Evolutionary conservation across 1,140 invertebrate species (phyloP).

Genomic region (Bombus fervidus): DNA sequence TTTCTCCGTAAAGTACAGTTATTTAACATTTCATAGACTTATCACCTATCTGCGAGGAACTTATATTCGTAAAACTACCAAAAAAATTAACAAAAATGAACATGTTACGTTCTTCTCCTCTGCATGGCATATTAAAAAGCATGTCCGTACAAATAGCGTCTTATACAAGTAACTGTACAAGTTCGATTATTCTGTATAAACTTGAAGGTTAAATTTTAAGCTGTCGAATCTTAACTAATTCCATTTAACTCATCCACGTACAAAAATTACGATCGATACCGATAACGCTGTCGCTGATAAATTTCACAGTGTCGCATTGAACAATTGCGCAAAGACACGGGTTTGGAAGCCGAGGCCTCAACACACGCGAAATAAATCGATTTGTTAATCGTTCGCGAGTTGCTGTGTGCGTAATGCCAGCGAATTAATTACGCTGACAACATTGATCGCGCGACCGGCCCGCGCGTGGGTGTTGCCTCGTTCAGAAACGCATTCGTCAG

Average conservation of each 20-base stretch:
- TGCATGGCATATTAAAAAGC: neutral
- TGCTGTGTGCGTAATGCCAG: conserved; percentile 20
- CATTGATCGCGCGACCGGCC: conserved; percentile 1
- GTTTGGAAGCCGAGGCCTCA: neutral
- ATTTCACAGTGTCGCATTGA: conserved; percentile 32
- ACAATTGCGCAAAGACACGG: conserved; percentile 8
- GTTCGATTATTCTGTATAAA: neutral
- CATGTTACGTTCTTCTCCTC: neutral
- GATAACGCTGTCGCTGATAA: neutral
- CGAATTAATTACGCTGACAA: conserved; percentile 55
- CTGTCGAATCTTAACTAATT: neutral
- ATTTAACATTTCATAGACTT: neutral
- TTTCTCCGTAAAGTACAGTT: no score
- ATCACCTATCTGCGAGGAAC: neutral
- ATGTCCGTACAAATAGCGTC: neutral
- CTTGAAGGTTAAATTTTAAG: no score
- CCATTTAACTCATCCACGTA: neutral
- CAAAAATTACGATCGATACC: neutral
- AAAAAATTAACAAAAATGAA: neutral
- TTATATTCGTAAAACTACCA: no score
- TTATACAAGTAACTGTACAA: neutral
- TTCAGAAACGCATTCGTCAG: conserved; percentile 40
- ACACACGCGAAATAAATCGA: conserved; percentile 37
- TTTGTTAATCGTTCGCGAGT: conserved; percentile 45
- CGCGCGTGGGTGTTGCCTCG: conserved; percentile 30